Conservation (phyloP, 2,797 vertebrate genomes). For the Myripristis jacobus region DNA sequence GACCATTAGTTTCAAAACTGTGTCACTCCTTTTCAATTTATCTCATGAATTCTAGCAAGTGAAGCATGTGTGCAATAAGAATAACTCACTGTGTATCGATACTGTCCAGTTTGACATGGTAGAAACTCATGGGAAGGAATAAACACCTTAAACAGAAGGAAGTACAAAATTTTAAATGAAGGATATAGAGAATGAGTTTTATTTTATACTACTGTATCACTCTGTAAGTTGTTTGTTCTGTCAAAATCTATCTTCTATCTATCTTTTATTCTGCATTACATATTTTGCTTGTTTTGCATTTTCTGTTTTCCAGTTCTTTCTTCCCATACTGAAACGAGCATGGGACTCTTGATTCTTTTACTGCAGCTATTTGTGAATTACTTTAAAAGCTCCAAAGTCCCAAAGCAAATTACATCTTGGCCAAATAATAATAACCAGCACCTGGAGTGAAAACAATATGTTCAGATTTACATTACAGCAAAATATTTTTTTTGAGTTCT, state of each 20-base stretch:
- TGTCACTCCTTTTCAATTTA: constrained; percentile 15
- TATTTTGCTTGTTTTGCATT: neutral
- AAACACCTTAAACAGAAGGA: neutral
- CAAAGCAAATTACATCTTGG: constrained; percentile 8
- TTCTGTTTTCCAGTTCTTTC: neutral
- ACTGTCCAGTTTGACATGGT: neutral
- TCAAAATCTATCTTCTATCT: neutral
- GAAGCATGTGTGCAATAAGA: neutral
- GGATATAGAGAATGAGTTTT: neutral
- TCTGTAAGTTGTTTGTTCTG: neutral
- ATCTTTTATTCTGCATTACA: neutral
- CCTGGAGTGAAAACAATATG: neutral
- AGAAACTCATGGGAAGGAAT: neutral
- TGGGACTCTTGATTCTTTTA: neutral
- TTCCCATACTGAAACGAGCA: neutral
- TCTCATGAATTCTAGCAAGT: constrained; percentile 1
- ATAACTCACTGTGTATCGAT: neutral
- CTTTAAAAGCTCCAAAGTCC: neutral
- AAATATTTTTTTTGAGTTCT: too few species aligned
- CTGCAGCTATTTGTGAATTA: neutral
- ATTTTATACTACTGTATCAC: too few species aligned
- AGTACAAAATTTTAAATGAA: neutral
- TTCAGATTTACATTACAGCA: too few species aligned
- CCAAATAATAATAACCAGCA: neutral
- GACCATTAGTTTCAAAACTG: constrained; percentile 23